Percentiles rank a stretch among this genome's conserved stretches.
Evolutionary conservation across 2,888 invertebrate genomes (phyloP).

Genomic region (Blastobasis lacticolella): DNA sequence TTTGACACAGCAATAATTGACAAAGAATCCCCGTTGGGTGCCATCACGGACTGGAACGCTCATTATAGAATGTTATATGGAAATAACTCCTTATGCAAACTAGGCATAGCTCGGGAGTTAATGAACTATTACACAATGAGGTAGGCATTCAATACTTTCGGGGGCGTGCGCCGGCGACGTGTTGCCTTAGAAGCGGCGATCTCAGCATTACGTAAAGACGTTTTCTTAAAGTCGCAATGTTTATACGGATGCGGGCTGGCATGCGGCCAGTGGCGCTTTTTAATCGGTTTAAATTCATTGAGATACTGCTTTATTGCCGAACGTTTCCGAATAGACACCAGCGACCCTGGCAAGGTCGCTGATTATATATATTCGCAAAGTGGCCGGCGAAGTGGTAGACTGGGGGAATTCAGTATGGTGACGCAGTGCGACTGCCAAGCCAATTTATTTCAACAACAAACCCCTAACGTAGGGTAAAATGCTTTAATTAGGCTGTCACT

Average conservation of each 20-base stretch:
- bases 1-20: too few relatives aligned
- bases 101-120: conserved; percentile 2
- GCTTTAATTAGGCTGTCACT: conserved; percentile 12
- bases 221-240: conserved; percentile 66
- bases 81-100: neutral
- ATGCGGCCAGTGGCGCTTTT: conserved; percentile 60
- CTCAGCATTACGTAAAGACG: conserved; percentile 51
- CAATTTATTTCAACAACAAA: too few relatives aligned
- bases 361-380: conserved; percentile 26
- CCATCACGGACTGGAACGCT: neutral
- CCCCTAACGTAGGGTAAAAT: neutral
- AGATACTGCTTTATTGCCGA: conserved; percentile 59
- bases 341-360: conserved; percentile 62
- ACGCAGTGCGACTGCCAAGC: too few relatives aligned
- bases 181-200: conserved; percentile 6
- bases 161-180: conserved; percentile 4
- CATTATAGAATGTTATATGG: neutral
- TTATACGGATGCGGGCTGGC: conserved; percentile 64
- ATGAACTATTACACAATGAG: conserved; percentile 7
- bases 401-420: neutral
- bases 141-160: conserved; percentile 1
- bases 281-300: conserved; percentile 69
- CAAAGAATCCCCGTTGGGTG: too few relatives aligned
- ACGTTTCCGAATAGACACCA: conserved; percentile 49
- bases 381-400: conserved; percentile 21